Evolutionary conservation across 2,888 invertebrate species (phyloP).

Genomic region (Plagodis dolabraria): DNA sequence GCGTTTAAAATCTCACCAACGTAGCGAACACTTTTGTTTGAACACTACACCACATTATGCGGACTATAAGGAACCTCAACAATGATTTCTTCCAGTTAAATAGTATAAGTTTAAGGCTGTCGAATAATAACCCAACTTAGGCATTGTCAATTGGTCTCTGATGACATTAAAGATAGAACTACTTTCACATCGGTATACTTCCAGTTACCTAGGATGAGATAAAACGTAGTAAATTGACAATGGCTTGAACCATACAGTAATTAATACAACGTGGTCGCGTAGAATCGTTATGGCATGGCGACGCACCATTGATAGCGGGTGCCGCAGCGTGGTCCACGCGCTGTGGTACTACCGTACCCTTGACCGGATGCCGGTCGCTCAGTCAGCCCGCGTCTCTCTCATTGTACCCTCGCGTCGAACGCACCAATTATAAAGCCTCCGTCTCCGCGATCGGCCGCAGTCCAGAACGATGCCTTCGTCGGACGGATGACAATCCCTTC

Average conservation of each 20-base stretch:
- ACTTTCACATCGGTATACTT: neutral
- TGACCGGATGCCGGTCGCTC: constrained; percentile 66
- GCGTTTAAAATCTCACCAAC: too few species aligned
- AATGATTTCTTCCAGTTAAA: too few species aligned
- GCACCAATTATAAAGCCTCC: constrained; percentile 52
- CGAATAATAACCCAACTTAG: too few species aligned
- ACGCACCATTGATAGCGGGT: constrained; percentile 11
- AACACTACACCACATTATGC: too few species aligned
- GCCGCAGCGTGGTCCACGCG: constrained; percentile 45
- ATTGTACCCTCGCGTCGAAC: constrained; percentile 67
- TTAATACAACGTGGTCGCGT: constrained; percentile 29
- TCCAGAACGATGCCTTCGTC: constrained; percentile 61
- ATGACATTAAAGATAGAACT: neutral
- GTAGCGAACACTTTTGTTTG: too few species aligned
- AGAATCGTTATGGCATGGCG: constrained; percentile 27
- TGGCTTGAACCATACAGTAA: constrained; percentile 39
- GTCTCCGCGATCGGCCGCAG: constrained; percentile 47
- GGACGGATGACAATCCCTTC: constrained; percentile 36
- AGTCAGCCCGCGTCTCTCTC: constrained; percentile 73
- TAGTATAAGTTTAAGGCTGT: too few species aligned
- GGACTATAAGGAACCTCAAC: too few species aligned
- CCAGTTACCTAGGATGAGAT: constrained; percentile 5
- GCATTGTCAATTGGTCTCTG: too few species aligned
- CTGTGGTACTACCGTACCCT: constrained; percentile 52
- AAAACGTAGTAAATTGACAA: constrained; percentile 22